Base-by-base conservation (phyloP, 2,113 vertebrate genomes). In the Mirounga angustirostris region DNA sequence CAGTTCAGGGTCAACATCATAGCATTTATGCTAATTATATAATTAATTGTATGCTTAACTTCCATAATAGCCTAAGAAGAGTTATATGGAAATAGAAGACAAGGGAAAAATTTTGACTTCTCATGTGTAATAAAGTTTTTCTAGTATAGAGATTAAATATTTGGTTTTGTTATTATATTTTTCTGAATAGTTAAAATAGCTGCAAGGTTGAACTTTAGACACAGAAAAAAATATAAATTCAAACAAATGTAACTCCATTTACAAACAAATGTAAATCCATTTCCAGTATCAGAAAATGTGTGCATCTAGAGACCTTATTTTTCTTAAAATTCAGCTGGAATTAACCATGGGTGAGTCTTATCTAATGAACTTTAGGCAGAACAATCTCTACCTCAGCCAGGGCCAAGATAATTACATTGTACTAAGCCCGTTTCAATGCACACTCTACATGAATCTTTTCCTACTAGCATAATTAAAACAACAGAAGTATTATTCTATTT, bases 371-470 rank as follows among this genome's bases (percentile, higher is more conserved):
- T 80, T 95, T 91, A 92, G 74, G 50, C 80, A 97, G 90, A 98
- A 97, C 12, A 76, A 59, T 21, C 15, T 95, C 79, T 82, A 13
- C 63, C 98, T 87, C 84, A 88, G 71, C 88, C 78, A 81, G 22
- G 94, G 50, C 96, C 93, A 69, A 87, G 91, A 96, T 94, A 97
- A 98, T 97, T 91, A 97, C 50, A 22, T 15, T 40, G 9, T 9
- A 95, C 96, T 98, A 96, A 85, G 85, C 58, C 56, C 86, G 8
- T 95, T 97, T 92, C 91, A 97, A 95, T 91, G 7, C 69, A 74
- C 90, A 84, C 30, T 97, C 40, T 90, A 97, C 93, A 98, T 98
- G 95, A 97, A 98, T 98, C 95, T 97, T 95, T 96, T 97, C 95
- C 95, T 98, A 97, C 96, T 59, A 93, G 90, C 89, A 74, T 91